phyloP scores from a whole-genome alignment of 2,113 vertebrate genomes.

The Alaudala cheleensis region DNA sequence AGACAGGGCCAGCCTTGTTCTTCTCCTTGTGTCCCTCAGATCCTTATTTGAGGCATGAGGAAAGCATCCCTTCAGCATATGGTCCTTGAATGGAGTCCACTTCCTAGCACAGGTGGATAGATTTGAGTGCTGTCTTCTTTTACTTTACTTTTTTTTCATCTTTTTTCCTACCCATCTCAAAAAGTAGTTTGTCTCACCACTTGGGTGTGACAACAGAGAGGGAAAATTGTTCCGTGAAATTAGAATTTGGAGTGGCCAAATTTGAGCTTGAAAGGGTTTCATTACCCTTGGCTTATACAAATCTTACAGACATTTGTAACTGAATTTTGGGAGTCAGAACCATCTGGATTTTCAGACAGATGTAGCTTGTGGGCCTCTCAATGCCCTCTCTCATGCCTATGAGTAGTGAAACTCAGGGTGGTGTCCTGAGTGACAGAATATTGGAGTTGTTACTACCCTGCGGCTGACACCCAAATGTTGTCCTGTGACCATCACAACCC shows the following conservation, averaged over 20 bases:
- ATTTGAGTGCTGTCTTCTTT: background rate
- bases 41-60: rapidly evolving
- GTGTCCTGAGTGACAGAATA: background rate
- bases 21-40: rapidly evolving
- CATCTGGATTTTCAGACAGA: background rate
- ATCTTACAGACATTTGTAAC: background rate
- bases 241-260: background rate
- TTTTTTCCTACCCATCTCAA: background rate
- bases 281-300: background rate
- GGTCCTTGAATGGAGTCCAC: background rate
- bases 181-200: background rate
- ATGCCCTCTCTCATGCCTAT: background rate
- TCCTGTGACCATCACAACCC: background rate
- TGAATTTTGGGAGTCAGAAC: background rate
- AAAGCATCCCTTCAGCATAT: background rate
- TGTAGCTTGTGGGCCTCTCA: background rate
- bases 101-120: background rate
- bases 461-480: background rate
- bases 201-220: background rate
- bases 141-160: rapidly evolving
- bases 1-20: background rate
- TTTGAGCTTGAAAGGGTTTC: background rate
- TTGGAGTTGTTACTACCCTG: rapidly evolving
- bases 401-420: background rate
- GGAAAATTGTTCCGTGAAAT: slow-evolving; percentile 8